Evolutionary conservation across 2,888 invertebrate genomes (phyloP).

Genomic region (Nectonema munidae): DNA sequence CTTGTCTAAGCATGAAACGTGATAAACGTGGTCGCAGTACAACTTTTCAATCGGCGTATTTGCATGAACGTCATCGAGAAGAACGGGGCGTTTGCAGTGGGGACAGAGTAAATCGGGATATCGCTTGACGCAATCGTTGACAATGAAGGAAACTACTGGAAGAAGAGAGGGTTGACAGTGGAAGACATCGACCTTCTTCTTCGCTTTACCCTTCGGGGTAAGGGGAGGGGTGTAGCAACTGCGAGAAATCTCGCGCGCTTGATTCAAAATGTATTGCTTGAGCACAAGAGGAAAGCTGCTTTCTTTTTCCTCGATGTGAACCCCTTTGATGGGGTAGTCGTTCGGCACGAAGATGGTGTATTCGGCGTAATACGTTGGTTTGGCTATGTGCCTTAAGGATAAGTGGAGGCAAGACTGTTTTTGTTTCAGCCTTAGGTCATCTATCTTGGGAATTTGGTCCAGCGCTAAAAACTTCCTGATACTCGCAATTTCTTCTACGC

Average conservation of each 20-base stretch:
- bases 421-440: slow-evolving; percentile 35
- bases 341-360: slow-evolving; percentile 32
- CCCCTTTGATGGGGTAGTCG: slow-evolving; percentile 30
- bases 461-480: slow-evolving; percentile 28
- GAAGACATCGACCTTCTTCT: no score
- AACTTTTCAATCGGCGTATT: slow-evolving; percentile 38
- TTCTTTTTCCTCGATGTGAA: slow-evolving; percentile 29
- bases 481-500: slow-evolving; percentile 35
- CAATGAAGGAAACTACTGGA: no score
- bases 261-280: slow-evolving; percentile 31
- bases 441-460: slow-evolving; percentile 22
- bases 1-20: slow-evolving; percentile 33
- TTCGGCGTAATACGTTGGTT: slow-evolving; percentile 32
- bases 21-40: slow-evolving; percentile 39
- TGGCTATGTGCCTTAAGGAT: slow-evolving; percentile 28
- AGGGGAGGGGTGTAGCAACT: slow-evolving; percentile 38
- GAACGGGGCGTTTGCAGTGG: no score
- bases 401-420: slow-evolving; percentile 32
- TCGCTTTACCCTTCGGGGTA: no score
- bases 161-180: no score
- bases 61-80: no score
- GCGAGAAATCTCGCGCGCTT: slow-evolving; percentile 35
- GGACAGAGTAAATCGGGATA: no score
- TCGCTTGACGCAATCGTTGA: no score
- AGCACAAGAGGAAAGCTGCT: slow-evolving; percentile 35